Base-by-base conservation (phyloP, 2,888 invertebrate genomes). In the Charanyca ferruginea region DNA sequence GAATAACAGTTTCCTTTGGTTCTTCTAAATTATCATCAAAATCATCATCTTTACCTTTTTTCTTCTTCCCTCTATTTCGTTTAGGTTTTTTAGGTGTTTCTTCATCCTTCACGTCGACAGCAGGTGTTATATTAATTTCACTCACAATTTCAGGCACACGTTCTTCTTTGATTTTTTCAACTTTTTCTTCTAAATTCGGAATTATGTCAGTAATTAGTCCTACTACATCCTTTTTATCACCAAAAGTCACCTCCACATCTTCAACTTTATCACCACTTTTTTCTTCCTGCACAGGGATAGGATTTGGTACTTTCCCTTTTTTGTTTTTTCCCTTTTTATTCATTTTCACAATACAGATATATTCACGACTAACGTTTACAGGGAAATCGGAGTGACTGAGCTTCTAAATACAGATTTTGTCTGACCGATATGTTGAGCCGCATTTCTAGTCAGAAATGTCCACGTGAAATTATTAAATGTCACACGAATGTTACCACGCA, bases 51-150 rank as follows among this genome's bases (percentile, higher is more conserved):
- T 81, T 79, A 66, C 79, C 72, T 84, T 91, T 91, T 75, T 94
- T 95, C 80, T 95, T 96, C 73, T 94, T 95, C 68, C 91, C 91
- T 87, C 91, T 89, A 57, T 91, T 93, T 71, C 96, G 85, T 81
- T 95, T 95, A 0, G 96, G 96, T 83, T 95, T 95, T n/a, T 93
- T 92, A 1, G 95, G 96, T 20, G 83, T 65, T 25, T 82, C 82
- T 60, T 89, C 88, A 65, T 83, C 86, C 58, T 84, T 85, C 28
- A 59, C 76, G 74, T 67, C 78, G 20, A 77, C 55, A 47, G 80
- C 78, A 13, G 66, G n/a, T 48, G 63, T 42, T 22, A 82, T 57
- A n/a, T n/a, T n/a, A 53, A 80, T 51, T 76, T 85, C 88, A 84
- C 83, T 86, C 64, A 87, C 69, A 66, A 81, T 79, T 41, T 79